A percentile compares a stretch with the other conserved stretches of the same genome.
These are phyloP conservation scores for Stenoptilia bipunctidactyla DNA, from an alignment of 2,888 invertebrate species.

Conservation along the genomic window DNA sequence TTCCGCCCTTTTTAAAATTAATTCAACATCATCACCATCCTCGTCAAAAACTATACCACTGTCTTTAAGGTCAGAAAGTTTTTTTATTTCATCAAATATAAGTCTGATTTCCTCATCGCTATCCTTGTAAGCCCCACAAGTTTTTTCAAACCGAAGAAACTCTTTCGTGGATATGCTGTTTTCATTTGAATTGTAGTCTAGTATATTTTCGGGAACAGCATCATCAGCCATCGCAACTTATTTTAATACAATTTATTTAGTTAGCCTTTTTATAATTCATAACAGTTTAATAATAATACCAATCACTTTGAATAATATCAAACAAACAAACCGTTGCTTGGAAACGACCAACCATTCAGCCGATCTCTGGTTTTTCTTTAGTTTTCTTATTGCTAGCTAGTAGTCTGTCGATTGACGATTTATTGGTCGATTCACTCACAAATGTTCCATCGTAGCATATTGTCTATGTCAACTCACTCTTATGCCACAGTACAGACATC, in stretches of 20 bases:
- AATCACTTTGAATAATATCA: slow-evolving; percentile 4
- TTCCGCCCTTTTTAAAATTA: slow-evolving; percentile 57
- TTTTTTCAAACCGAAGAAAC: slow-evolving; percentile 51
- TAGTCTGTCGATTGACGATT: too few relatives aligned
- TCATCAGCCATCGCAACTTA: not conserved
- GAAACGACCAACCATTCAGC: too few relatives aligned
- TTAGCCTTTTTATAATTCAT: too few relatives aligned
- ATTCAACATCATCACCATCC: slow-evolving; percentile 50
- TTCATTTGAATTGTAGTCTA: slow-evolving; percentile 35
- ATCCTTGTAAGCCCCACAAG: slow-evolving; percentile 49
- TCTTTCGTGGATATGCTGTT: slow-evolving; percentile 54
- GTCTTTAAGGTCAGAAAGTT: slow-evolving; percentile 46
- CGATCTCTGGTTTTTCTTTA: too few relatives aligned
- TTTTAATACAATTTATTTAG: not conserved
- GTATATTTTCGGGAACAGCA: not conserved
- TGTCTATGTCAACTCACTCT: too few relatives aligned
- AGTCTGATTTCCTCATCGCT: slow-evolving; percentile 75
- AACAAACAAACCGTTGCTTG: slow-evolving; percentile 21
- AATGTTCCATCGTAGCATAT: too few relatives aligned
- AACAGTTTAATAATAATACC: not conserved
- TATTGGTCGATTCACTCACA: too few relatives aligned
- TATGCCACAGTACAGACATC: too few relatives aligned
- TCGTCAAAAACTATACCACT: slow-evolving; percentile 33
- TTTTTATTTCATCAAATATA: slow-evolving; percentile 78
- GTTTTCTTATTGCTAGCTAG: too few relatives aligned